phyloP scores from a whole-genome alignment of 2,797 vertebrate genomes.

The Mallotus villosus region DNA sequence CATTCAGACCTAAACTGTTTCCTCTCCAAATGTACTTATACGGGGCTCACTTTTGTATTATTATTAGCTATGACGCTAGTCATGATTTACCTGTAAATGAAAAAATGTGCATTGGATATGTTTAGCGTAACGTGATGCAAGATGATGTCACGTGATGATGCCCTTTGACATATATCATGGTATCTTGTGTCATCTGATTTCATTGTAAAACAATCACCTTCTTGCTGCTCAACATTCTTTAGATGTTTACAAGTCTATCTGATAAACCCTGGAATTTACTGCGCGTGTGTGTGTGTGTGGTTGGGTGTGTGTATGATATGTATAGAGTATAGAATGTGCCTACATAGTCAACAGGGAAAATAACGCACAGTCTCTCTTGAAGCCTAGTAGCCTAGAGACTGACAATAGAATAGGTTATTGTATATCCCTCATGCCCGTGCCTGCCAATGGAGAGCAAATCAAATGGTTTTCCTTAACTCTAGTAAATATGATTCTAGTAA shows the following conservation, averaged over 20 bases:
- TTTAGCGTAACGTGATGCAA: no score
- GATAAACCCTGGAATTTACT: slow-evolving; percentile 44
- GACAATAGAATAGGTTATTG: no score
- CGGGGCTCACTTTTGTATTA: neutral
- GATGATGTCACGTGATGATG: neutral
- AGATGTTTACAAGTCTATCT: slow-evolving; percentile 37
- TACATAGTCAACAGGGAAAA: neutral
- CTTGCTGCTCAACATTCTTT: slow-evolving; percentile 50
- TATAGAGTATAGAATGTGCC: neutral
- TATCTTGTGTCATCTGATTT: slow-evolving; percentile 17
- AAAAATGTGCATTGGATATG: no score
- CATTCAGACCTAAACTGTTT: slow-evolving; percentile 53
- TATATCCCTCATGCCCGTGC: neutral
- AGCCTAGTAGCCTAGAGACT: neutral
- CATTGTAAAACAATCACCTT: slow-evolving; percentile 25
- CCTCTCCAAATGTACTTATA: slow-evolving; percentile 15
- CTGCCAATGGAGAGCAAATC: slow-evolving; percentile 22
- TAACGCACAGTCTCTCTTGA: neutral
- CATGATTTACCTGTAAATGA: no score
- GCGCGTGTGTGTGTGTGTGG: slow-evolving; percentile 5
- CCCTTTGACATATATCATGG: neutral
- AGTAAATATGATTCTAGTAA: slow-evolving; percentile 1
- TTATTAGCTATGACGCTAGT: no score
- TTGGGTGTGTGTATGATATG: neutral
- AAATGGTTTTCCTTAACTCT: slow-evolving; percentile 50